phyloP scores from a whole-genome alignment of 2,797 vertebrate genomes.

The Dicrostonyx torquatus region DNA sequence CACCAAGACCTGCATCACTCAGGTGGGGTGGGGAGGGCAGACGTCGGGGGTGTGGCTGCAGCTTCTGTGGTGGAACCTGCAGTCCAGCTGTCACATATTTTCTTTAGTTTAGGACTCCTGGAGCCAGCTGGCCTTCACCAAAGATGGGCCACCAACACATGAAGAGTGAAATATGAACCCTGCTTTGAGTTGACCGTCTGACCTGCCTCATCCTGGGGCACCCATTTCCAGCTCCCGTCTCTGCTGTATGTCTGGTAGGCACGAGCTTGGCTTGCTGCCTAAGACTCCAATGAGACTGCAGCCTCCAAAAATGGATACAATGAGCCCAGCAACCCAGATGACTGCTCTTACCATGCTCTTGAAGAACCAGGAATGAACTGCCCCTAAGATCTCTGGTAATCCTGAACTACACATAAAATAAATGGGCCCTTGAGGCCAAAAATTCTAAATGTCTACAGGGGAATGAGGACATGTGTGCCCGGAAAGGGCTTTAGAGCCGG shows the following conservation, averaged over 20 bases:
- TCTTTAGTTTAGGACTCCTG: not conserved
- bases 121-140: not conserved
- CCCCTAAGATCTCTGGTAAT: not conserved
- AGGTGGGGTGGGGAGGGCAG: constrained; percentile 43
- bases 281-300: not conserved
- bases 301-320: constrained; percentile 13
- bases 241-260: not conserved
- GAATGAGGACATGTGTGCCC: not conserved
- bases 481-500: not conserved
- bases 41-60: not conserved
- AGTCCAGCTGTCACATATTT: constrained; percentile 55
- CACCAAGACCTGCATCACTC: not conserved
- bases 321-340: constrained; percentile 18
- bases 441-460: not conserved
- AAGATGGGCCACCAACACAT: not conserved
- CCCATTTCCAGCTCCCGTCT: not conserved
- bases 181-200: constrained; percentile 12
- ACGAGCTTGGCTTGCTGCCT: not conserved
- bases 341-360: not conserved
- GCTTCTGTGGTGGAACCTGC: not conserved
- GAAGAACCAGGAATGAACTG: constrained; percentile 3
- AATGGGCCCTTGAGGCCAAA: constrained; percentile 18
- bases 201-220: not conserved
- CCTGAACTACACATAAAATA: constrained; percentile 44
- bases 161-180: not conserved